phyloP scores from a whole-genome alignment of 2,888 invertebrate genomes.

The Coenonympha glycerion region DNA sequence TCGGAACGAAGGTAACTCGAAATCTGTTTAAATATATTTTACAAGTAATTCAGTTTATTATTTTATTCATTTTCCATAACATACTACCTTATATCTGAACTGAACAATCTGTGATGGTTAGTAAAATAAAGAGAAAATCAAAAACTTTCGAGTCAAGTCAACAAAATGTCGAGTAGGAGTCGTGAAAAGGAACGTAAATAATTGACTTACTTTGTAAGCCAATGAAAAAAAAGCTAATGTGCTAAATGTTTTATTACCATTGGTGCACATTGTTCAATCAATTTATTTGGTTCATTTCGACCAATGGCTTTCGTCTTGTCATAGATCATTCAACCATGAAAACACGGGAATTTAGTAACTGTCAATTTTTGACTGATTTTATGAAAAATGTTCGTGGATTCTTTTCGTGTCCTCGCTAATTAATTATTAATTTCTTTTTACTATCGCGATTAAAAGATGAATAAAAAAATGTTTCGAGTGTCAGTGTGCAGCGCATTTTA shows the following conservation, averaged over 20 bases:
- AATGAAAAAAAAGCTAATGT: constrained; percentile 38
- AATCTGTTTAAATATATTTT: no score
- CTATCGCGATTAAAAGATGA: constrained; percentile 14
- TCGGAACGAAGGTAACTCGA: no score
- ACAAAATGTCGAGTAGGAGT: constrained; percentile 11
- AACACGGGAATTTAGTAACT: constrained; percentile 42
- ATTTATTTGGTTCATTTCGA: constrained; percentile 22
- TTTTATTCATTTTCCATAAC: no score
- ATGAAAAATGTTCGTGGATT: constrained; percentile 37
- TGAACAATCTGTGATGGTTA: no score
- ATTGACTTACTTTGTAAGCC: constrained; percentile 29
- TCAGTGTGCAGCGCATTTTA: constrained; percentile 31
- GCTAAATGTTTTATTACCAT: constrained; percentile 57
- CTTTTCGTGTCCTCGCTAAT: constrained; percentile 29
- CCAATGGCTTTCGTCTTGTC: constrained; percentile 39
- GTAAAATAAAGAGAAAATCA: no score
- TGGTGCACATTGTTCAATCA: constrained; percentile 40
- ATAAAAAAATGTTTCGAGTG: constrained; percentile 27
- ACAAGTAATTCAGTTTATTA: no score
- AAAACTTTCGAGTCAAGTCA: no score
- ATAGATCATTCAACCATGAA: constrained; percentile 31
- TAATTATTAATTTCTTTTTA: constrained; percentile 23
- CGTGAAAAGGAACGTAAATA: constrained; percentile 36
- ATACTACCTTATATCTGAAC: no score
- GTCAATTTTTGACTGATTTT: constrained; percentile 49